These are phyloP conservation scores for Aegithalos caudatus DNA, from an alignment of 2,113 vertebrate species.

Conservation along the genomic window DNA sequence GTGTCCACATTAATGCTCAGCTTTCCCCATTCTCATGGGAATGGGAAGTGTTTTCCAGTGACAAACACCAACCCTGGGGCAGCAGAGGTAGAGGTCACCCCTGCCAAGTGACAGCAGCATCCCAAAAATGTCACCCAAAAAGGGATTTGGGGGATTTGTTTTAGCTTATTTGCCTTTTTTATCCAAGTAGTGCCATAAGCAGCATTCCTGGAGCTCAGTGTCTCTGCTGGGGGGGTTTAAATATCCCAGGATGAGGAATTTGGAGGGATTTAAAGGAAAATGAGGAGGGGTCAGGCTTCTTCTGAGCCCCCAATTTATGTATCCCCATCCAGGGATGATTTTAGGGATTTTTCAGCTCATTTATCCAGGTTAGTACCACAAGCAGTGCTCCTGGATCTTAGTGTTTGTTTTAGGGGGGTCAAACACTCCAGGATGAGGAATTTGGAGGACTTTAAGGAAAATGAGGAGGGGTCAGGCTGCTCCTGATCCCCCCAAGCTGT, in stretches of 20 bases:
- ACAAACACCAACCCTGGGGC: not conserved
- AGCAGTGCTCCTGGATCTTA: too few relatives aligned
- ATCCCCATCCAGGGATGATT: too few relatives aligned
- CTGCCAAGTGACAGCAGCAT: not conserved
- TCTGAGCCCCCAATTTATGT: too few relatives aligned
- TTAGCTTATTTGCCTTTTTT: not conserved
- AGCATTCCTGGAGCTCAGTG: not conserved
- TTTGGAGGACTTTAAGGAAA: too few relatives aligned
- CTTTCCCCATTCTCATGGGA: rapidly evolving
- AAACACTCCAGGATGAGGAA: too few relatives aligned
- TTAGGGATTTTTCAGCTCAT: too few relatives aligned
- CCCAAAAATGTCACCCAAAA: not conserved
- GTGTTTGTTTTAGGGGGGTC: too few relatives aligned
- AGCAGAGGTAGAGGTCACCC: not conserved
- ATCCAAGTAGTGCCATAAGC: not conserved
- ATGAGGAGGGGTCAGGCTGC: too few relatives aligned
- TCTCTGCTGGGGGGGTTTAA: not conserved
- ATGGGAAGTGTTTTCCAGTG: not conserved
- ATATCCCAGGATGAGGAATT: not conserved
- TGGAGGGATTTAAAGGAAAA: not conserved
- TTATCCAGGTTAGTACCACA: too few relatives aligned
- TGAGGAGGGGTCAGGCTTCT: not conserved
- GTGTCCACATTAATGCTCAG: not conserved
- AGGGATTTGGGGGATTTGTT: not conserved
- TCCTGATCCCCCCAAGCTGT: not conserved